A percentile compares a stretch with the other conserved stretches of the same genome.
phyloP scores from a whole-genome alignment of 2,797 vertebrate genomes.

The Thamnophis elegans region DNA sequence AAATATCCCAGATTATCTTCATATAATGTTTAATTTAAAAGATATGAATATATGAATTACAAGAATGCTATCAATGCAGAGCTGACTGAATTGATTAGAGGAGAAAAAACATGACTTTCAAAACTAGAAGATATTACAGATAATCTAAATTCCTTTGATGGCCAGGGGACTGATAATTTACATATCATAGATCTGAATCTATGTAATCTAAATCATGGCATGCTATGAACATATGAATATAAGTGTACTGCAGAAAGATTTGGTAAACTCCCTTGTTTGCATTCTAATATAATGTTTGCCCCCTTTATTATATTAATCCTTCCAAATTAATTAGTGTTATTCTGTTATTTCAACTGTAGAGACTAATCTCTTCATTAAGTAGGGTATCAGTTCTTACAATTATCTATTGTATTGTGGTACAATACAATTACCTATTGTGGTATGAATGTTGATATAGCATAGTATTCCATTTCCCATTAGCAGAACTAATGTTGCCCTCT shows the following conservation, averaged over 20 bases:
- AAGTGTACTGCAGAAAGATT: background rate
- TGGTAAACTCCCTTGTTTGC: background rate
- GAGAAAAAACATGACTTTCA: background rate
- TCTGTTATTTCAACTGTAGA: background rate
- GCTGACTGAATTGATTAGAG: background rate
- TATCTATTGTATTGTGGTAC: no score
- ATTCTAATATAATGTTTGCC: background rate
- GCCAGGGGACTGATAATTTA: background rate
- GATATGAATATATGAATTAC: background rate
- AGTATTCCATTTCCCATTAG: background rate
- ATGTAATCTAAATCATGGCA: background rate
- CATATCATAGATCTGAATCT: background rate
- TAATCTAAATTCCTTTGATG: background rate
- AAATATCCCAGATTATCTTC: background rate
- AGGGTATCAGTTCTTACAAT: background rate
- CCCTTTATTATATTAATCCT: background rate
- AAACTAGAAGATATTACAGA: background rate
- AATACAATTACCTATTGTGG: background rate
- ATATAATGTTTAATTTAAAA: background rate
- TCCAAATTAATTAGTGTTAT: background rate
- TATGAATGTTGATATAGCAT: background rate
- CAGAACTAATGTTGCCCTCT: background rate
- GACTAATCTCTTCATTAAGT: background rate
- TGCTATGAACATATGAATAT: background rate
- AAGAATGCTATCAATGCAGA: background rate